Evolutionary conservation across 2,113 vertebrate species (phyloP), one percentile per base, ranked within the genome.

Genomic region (Cynoglossus semilaevis): DNA sequence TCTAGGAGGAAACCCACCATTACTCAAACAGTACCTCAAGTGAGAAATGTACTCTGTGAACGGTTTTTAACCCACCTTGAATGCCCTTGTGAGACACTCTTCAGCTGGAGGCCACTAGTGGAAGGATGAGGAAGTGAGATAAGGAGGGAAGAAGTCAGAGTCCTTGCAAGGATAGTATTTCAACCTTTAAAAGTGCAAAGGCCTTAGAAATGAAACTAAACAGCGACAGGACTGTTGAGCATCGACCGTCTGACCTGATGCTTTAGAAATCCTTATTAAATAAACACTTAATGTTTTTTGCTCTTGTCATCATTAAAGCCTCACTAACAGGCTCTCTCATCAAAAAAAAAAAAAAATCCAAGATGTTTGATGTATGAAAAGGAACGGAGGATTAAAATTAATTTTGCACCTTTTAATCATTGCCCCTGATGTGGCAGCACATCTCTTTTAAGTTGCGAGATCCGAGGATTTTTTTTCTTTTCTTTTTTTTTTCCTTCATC

Each of bases 381-480:
- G 34, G 77, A 73, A 59, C 36, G 58, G 54, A 37, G 35, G 73
- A 67, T 67, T 52, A 65, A 13, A 63, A 67, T n/a, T 41, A 53
- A 44, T 70, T 50, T 55, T 45, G 53, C 76, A 75, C 72, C 73
- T 58, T 79, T 74, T 72, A 77, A 79, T 82, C 70, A 54, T 49
- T 52, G 49, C 62, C 74, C 74, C 70, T 65, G 68, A 67, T 70
- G 64, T 42, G 2, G 49, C 67, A 69, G 80, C 64, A 77, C 66
- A 77, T 54, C 29, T 74, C 57, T 70, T 70, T 77, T 51, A 41
- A 40, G 49, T 74, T 63, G 36, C 46, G 58, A 64, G 69, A 79
- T 81, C 73, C 53, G 61, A 75, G 49, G 42, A 35, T 76, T 74
- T 42, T 14, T 42, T 41, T 35, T 15, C 11, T 70, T 63, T 67